Conservation (phyloP, 1,140 invertebrate species). For the Drosophila azteca region DNA sequence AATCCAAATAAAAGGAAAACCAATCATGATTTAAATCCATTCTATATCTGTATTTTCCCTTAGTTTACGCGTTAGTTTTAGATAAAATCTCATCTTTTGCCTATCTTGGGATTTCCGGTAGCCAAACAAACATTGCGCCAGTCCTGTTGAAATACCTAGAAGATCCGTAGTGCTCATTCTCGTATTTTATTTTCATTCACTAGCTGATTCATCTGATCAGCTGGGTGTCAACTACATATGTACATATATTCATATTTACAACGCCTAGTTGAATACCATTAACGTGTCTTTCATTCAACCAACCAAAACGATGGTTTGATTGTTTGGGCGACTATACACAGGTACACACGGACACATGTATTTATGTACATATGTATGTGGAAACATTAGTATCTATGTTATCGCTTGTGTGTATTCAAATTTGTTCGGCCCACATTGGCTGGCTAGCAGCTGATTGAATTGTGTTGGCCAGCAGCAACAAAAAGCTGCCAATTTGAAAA, state of each 20-base stretch:
- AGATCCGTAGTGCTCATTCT: too few relatives aligned
- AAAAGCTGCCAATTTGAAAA: conserved; percentile 80
- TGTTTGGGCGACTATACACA: conserved; percentile 25
- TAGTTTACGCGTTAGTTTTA: too few relatives aligned
- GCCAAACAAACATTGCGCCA: too few relatives aligned
- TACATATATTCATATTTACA: conserved; percentile 16
- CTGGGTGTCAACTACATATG: conserved; percentile 20
- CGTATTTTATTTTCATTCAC: conserved; percentile 19
- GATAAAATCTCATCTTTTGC: too few relatives aligned
- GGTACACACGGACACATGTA: conserved; percentile 8
- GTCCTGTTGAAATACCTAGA: too few relatives aligned
- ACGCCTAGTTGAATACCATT: conserved; percentile 43
- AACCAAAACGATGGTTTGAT: conserved; percentile 33
- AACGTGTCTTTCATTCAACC: conserved; percentile 56
- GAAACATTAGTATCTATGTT: conserved; percentile 13
- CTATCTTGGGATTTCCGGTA: too few relatives aligned
- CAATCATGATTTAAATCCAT: too few relatives aligned
- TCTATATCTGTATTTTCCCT: too few relatives aligned
- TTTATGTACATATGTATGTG: background rate
- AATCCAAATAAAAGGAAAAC: too few relatives aligned
- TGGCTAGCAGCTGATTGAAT: conserved; percentile 75
- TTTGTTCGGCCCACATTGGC: conserved; percentile 42
- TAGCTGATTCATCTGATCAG: conserved; percentile 25
- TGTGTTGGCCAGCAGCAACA: conserved; percentile 76
- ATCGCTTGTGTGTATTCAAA: conserved; percentile 23